Evolutionary conservation across 2,113 vertebrate genomes (phyloP).

Genomic region (Pterocles gutturalis): DNA sequence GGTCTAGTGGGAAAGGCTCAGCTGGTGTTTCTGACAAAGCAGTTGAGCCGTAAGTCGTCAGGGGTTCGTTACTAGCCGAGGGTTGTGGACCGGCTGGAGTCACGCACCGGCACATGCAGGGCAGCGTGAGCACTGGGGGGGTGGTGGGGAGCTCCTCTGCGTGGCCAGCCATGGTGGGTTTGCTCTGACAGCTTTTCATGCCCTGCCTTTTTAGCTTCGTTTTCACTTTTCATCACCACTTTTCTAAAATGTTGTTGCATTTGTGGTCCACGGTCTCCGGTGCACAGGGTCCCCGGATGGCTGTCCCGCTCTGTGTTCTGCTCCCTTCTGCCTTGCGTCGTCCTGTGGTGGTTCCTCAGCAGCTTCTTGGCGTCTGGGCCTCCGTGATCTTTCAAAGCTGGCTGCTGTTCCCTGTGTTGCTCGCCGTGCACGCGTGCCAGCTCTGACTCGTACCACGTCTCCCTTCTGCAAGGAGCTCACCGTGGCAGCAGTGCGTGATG

Average conservation of each 20-base stretch:
- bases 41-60: rapidly evolving
- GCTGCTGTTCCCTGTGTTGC: neutral
- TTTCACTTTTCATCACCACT: neutral
- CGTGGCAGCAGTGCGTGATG: neutral
- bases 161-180: rapidly evolving
- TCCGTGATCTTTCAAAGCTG: neutral
- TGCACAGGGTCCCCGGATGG: rapidly evolving
- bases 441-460: neutral
- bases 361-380: neutral
- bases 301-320: neutral
- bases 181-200: neutral
- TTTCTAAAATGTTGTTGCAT: neutral
- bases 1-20: neutral
- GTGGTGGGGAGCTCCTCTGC: neutral
- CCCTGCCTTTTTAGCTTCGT: neutral
- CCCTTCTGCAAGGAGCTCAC: neutral
- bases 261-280: rapidly evolving
- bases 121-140: rapidly evolving
- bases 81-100: neutral
- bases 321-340: neutral
- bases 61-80: too few relatives aligned
- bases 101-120: neutral
- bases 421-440: rapidly evolving
- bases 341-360: neutral
- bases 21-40: neutral